These are phyloP conservation scores for Ophiodon elongatus DNA, from an alignment of 2,113 vertebrate species.

Conservation along the genomic window DNA sequence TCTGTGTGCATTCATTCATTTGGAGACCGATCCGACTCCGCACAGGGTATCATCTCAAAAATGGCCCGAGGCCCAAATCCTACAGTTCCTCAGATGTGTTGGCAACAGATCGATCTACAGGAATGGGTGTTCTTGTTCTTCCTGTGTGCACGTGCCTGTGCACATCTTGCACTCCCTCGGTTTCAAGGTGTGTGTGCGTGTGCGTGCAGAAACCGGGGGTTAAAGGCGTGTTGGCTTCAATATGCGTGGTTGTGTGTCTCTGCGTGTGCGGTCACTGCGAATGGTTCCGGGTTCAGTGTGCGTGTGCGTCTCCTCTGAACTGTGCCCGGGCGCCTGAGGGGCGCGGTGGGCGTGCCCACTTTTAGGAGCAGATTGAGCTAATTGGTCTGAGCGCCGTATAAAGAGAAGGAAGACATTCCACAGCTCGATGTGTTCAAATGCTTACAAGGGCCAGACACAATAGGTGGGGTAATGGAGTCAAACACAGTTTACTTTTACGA, in stretches of 20 bases:
- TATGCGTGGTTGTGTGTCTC: constrained; percentile 16
- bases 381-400: constrained; percentile 14
- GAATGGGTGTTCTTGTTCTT: background rate
- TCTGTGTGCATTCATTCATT: background rate
- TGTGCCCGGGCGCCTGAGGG: constrained; percentile 1
- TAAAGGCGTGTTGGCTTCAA: constrained; percentile 19
- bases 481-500: constrained; percentile 4
- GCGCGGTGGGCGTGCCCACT: constrained; percentile 5
- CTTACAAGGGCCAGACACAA: background rate
- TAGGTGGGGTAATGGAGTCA: background rate
- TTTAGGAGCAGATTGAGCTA: constrained; percentile 19
- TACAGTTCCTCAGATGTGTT: background rate
- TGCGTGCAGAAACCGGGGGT: background rate
- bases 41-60: background rate
- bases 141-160: background rate
- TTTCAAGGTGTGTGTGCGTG: background rate
- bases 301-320: background rate
- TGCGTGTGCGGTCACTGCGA: background rate
- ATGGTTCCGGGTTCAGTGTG: background rate
- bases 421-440: background rate
- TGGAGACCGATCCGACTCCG: too few species aligned
- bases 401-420: constrained; percentile 30
- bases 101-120: background rate
- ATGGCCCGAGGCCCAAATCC: background rate
- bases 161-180: background rate